Conservation (phyloP, 2,888 invertebrate species). For the Dolichomitus sp. region DNA sequence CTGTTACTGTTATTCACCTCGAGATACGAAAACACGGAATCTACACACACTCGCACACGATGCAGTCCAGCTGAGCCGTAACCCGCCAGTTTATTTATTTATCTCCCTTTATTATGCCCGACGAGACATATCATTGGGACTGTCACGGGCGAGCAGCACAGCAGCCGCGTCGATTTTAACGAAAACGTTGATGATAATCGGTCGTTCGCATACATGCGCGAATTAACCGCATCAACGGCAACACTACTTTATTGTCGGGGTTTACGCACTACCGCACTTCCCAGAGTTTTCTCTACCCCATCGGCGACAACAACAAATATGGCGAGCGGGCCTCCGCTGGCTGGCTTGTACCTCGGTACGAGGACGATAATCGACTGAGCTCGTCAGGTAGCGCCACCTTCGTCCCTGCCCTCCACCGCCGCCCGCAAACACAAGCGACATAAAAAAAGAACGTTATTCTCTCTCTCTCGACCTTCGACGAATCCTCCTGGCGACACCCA, state of each 20-base stretch:
- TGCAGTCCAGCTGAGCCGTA: conserved; percentile 78
- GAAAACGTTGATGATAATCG: background rate
- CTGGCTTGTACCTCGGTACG: conserved; percentile 69
- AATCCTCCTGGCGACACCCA: conserved; percentile 58
- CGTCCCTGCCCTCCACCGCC: conserved; percentile 47
- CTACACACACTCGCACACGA: conserved; percentile 65
- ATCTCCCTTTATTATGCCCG: conserved; percentile 26
- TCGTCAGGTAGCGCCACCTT: conserved; percentile 73
- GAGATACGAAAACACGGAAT: conserved; percentile 46
- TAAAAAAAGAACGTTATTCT: conserved; percentile 2
- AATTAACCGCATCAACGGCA: background rate
- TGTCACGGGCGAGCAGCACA: conserved; percentile 15
- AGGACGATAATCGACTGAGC: conserved; percentile 70
- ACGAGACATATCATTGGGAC: conserved; percentile 7
- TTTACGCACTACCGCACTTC: conserved; percentile 63
- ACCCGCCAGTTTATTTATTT: conserved; percentile 69
- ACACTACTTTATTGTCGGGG: conserved; percentile 46
- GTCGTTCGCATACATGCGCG: background rate
- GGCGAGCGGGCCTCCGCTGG: conserved; percentile 87
- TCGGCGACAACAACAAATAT: conserved; percentile 94
- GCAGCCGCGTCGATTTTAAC: background rate
- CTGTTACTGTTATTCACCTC: conserved; percentile 7
- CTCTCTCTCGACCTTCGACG: conserved; percentile 44
- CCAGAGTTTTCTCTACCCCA: conserved; percentile 87
- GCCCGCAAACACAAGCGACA: conserved; percentile 41